Base-by-base conservation (phyloP, 2,888 invertebrate species). In the Sarcophaga rosellei region DNA sequence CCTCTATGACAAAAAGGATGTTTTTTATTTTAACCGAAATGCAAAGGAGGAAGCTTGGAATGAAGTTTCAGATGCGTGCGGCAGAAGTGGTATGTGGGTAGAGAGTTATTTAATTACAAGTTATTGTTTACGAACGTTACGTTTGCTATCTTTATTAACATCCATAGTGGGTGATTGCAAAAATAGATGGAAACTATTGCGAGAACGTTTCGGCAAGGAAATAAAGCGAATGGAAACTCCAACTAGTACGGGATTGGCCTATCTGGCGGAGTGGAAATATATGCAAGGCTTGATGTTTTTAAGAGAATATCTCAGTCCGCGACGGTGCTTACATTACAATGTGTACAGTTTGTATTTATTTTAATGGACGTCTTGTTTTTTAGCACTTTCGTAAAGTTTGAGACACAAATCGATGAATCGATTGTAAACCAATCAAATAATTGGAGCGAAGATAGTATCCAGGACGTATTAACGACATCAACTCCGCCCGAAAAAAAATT, bases 21-120 rank as follows among this genome's bases (percentile, higher is more conserved):
- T 11, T 20, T 74, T 74, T 74, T 74, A 74, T 74, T 74, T 44
- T 45, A 74, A 74, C 17, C 11, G 44, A 61, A 73, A 15, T 45
- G 21, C 35, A 8, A 74, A 44, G 45, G 44, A 74, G 4, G 45
- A 21, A 3, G 12, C 21, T 21, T 59, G 70, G 70, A 5, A n/a
- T 3, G 70, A 70, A 35, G n/a, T 70, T 5, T 6, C 57, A 17
- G 70, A 70, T n/a, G 25, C 5, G 1, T 59, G 57, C 11, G n/a
- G 12, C 5, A 35, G 25, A 74, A 74, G 73, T 45, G 62, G 73
- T 74, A 74, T 8, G 61, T 61, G 20, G 12, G 11, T 21, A 62
- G 4, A n/a, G n/a, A n/a, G 4, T 62, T 0, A 21, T 65, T 23
- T 23, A 35, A 23, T 65, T 65, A 12, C 17, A 65, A 65, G 4